Evolutionary conservation across 2,888 invertebrate genomes (phyloP).

Genomic region (Scotopteryx bipunctaria): DNA sequence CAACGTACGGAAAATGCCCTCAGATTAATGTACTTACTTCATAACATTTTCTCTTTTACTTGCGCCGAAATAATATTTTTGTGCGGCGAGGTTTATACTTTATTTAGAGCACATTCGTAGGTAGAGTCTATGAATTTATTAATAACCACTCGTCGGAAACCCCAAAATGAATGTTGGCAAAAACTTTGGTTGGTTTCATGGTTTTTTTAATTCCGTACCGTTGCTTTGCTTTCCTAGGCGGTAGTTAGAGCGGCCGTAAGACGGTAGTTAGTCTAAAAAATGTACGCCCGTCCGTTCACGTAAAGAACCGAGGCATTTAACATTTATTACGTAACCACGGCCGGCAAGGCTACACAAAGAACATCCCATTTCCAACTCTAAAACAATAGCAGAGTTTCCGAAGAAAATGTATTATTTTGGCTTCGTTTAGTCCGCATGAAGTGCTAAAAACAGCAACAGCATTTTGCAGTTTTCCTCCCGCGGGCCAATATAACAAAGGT

Average conservation of each 20-base stretch:
- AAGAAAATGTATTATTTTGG: conserved; percentile 38
- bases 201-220: neutral
- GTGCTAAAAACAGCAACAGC: conserved; percentile 38
- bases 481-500: conserved; percentile 57
- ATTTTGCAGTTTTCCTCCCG: conserved; percentile 53
- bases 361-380: conserved; percentile 12
- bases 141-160: conserved; percentile 9
- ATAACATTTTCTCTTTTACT: conserved; percentile 61
- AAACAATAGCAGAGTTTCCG: conserved; percentile 23
- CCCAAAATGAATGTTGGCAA: neutral
- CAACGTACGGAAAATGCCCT: conserved; percentile 75
- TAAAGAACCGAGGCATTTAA: neutral
- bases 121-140: conserved; percentile 22
- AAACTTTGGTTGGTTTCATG: neutral
- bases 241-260: neutral
- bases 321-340: conserved; percentile 13
- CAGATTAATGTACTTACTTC: conserved; percentile 77
- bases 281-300: neutral
- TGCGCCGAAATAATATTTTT: conserved; percentile 35
- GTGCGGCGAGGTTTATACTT: conserved; percentile 28
- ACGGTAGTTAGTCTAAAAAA: no score
- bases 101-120: conserved; percentile 21
- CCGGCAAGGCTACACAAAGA: conserved; percentile 11
- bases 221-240: neutral
- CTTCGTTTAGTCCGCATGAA: conserved; percentile 39